phyloP scores from a whole-genome alignment of 2,888 invertebrate genomes.

The Xylota segnis region DNA sequence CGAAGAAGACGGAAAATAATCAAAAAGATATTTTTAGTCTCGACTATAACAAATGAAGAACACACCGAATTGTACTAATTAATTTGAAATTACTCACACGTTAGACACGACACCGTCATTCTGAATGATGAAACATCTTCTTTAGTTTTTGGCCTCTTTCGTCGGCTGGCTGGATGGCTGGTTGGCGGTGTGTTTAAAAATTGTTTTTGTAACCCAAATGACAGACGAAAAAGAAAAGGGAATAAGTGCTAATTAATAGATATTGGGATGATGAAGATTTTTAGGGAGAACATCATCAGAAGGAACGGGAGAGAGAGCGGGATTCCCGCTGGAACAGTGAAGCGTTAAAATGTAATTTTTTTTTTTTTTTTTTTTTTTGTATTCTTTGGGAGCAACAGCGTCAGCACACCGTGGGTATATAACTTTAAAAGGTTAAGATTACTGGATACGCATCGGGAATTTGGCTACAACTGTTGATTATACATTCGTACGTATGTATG shows the following conservation, averaged over 20 bases:
- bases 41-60: constrained; percentile 46
- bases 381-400: constrained; percentile 18
- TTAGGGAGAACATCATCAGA: neutral
- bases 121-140: constrained; percentile 69
- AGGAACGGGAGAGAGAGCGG: constrained; percentile 6
- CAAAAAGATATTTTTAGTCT: constrained; percentile 57
- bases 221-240: constrained; percentile 33
- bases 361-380: constrained; percentile 16
- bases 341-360: constrained; percentile 63
- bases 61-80: constrained; percentile 74
- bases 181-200: constrained; percentile 7
- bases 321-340: constrained; percentile 61
- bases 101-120: constrained; percentile 76
- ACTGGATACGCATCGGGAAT: constrained; percentile 46
- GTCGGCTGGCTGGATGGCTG: neutral
- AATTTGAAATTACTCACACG: constrained; percentile 76
- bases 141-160: constrained; percentile 47
- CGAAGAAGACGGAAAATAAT: constrained; percentile 39
- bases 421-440: constrained; percentile 44
- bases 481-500: constrained; percentile 7
- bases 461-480: constrained; percentile 52
- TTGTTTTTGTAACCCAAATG: constrained; percentile 37
- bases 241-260: constrained; percentile 75
- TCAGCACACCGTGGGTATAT: constrained; percentile 30
- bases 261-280: constrained; percentile 70